Evolutionary conservation across 2,888 invertebrate species (phyloP).

Genomic region (Iphiclides podalirius): DNA sequence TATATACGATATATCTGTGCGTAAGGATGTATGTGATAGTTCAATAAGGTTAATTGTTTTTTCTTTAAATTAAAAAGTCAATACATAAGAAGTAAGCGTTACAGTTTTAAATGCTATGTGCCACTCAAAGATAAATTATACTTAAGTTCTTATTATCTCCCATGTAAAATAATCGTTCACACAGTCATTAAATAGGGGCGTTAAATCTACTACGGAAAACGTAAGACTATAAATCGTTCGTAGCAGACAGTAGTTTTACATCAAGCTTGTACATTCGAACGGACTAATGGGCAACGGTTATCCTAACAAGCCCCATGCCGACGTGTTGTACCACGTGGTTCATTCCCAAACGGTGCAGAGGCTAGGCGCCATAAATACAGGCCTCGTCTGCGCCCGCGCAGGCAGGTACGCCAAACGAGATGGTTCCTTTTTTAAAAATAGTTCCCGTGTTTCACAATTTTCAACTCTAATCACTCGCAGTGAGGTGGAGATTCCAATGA

Average conservation of each 20-base stretch:
- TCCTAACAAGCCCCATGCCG: conserved; percentile 74
- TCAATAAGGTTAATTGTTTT: no score
- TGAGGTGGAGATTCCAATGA: conserved; percentile 38
- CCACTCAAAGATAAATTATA: no score
- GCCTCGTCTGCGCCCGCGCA: conserved; percentile 73
- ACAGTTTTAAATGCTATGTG: no score
- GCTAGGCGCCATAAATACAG: conserved; percentile 78
- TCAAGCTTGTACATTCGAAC: conserved; percentile 40
- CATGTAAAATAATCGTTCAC: no score
- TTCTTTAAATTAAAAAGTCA: no score
- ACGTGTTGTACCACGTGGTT: no score
- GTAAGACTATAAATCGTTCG: neutral
- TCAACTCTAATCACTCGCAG: conserved; percentile 39
- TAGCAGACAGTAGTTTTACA: conserved; percentile 16
- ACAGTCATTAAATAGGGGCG: no score
- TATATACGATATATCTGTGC: no score
- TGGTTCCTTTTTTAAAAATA: conserved; percentile 68
- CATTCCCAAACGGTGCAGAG: conserved; percentile 53
- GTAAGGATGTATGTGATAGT: no score
- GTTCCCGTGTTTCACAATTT: conserved; percentile 31
- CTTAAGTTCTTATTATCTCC: no score
- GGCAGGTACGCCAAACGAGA: conserved; percentile 79
- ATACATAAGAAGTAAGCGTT: no score
- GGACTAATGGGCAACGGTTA: conserved; percentile 66
- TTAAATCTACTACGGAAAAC: no score